These are phyloP conservation scores for Gulo gulo DNA, from an alignment of 2,113 vertebrate genomes.

Conservation along the genomic window DNA sequence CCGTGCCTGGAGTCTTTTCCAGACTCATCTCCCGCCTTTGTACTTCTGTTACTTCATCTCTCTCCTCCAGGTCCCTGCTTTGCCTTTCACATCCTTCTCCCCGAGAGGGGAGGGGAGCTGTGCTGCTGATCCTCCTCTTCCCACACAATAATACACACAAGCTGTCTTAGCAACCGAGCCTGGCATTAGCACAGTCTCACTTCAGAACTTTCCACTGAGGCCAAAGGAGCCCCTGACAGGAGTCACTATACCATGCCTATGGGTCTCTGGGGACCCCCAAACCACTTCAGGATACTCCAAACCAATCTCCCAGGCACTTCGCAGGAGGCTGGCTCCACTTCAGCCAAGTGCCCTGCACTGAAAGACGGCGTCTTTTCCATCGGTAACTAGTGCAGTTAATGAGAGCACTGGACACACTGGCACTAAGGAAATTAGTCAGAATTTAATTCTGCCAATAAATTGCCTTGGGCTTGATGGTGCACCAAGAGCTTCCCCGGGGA, in stretches of 20 bases:
- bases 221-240: conserved; percentile 20
- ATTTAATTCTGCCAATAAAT: conserved; percentile 52
- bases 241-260: neutral
- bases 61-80: neutral
- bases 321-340: conserved; percentile 23
- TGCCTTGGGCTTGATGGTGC: neutral
- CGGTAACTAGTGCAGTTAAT: neutral
- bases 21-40: neutral
- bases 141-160: neutral
- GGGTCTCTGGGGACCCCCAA: conserved; percentile 23
- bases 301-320: conserved; percentile 50
- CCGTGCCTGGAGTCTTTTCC: neutral
- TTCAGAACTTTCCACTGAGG: neutral
- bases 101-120: neutral
- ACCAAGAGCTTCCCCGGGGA: neutral
- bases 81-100: neutral
- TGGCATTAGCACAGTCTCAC: neutral
- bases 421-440: conserved; percentile 51
- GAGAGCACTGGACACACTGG: neutral
- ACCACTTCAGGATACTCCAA: conserved; percentile 54
- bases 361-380: conserved; percentile 16
- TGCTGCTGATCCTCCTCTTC: neutral
- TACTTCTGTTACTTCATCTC: neutral
- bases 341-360: conserved; percentile 32
- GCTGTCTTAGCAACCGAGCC: neutral